phyloP scores from a whole-genome alignment of 2,797 vertebrate species.

The Cygnus olor region DNA sequence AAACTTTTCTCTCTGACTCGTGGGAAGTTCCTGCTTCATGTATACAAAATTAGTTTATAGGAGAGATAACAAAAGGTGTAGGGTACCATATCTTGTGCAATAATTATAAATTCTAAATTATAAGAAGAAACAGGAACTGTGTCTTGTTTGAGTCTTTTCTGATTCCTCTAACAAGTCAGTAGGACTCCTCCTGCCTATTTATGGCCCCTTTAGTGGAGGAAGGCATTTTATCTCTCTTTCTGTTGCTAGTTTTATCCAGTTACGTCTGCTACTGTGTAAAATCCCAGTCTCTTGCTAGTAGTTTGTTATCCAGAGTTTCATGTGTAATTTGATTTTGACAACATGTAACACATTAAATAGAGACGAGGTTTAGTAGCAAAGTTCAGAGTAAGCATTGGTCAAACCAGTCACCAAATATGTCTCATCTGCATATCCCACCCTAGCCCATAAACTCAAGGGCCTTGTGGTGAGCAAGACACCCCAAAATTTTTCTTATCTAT shows the following conservation, averaged over 20 bases:
- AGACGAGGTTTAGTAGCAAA: background rate
- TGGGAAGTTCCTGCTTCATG: background rate
- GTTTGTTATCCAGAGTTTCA: background rate
- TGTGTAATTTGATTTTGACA: background rate
- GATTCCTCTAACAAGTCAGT: background rate
- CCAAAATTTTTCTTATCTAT: background rate
- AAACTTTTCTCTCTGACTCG: background rate
- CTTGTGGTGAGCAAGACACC: background rate
- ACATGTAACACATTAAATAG: background rate
- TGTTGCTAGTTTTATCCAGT: background rate
- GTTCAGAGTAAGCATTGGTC: background rate
- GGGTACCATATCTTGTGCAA: background rate
- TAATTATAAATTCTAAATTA: background rate
- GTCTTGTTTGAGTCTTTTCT: background rate
- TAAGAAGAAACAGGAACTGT: background rate
- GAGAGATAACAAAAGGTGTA: background rate
- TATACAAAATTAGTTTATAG: background rate
- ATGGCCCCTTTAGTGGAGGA: background rate
- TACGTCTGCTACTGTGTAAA: background rate
- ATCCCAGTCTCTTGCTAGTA: background rate
- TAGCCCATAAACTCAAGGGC: background rate
- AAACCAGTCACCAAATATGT: background rate
- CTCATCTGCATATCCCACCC: background rate
- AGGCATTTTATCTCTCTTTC: background rate
- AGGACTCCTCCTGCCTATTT: background rate